Evolutionary conservation across 2,797 vertebrate genomes (phyloP).

Genomic region (Adelosebastes latens): DNA sequence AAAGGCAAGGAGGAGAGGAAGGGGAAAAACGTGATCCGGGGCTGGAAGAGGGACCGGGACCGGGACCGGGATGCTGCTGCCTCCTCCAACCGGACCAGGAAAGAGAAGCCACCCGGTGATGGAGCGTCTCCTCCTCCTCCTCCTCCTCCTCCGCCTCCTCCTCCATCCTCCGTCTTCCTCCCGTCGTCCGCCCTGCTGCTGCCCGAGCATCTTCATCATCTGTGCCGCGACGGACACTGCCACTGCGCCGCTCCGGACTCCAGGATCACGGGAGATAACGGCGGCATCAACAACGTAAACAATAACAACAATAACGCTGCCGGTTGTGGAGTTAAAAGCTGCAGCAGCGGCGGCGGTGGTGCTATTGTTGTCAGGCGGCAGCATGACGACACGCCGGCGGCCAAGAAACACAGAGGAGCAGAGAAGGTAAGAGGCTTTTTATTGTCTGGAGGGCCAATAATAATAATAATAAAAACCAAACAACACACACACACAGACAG

Average conservation of each 20-base stretch:
- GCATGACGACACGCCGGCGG: constrained; percentile 74
- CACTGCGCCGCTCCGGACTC: constrained; percentile 66
- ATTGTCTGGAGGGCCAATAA: constrained; percentile 52
- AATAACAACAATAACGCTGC: constrained; percentile 79
- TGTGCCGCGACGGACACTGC: constrained; percentile 86
- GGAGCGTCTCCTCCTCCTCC: constrained; percentile 62
- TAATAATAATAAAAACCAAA: neutral
- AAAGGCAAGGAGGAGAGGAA: constrained; percentile 75
- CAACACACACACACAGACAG: neutral
- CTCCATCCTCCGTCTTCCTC: constrained; percentile 58
- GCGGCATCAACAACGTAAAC: constrained; percentile 80
- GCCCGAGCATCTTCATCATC: constrained; percentile 88
- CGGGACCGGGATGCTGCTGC: constrained; percentile 58
- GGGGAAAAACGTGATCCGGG: constrained; percentile 69
- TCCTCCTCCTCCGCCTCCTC: constrained; percentile 55
- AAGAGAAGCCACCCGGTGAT: constrained; percentile 64
- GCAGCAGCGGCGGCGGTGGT: constrained; percentile 23
- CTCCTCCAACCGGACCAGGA: constrained; percentile 64
- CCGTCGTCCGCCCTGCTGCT: constrained; percentile 72
- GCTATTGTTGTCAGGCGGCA: constrained; percentile 71
- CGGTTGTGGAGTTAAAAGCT: constrained; percentile 85
- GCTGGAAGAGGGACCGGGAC: constrained; percentile 74
- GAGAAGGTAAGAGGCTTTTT: constrained; percentile 67
- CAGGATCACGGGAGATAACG: constrained; percentile 63
- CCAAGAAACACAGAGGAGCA: constrained; percentile 73